Percentiles rank a stretch among this genome's conserved stretches.
Conservation (phyloP, 2,797 vertebrate genomes). For the Arnoldichthys spilopterus region DNA sequence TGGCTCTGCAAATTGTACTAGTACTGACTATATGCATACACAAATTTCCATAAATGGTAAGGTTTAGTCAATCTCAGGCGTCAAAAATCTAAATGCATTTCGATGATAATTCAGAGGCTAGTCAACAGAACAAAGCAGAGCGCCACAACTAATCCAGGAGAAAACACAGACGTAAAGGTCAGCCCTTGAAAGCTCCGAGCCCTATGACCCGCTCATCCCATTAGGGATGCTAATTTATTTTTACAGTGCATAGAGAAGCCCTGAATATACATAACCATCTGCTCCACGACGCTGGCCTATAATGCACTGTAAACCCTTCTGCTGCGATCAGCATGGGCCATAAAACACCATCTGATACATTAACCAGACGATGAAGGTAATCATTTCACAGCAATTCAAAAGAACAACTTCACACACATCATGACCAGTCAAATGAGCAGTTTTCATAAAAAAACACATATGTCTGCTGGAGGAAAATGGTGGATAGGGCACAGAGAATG, state of each 20-base stretch:
- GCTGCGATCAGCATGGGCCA: conserved; percentile 6
- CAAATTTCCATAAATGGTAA: too few species aligned
- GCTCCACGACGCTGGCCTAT: conserved; percentile 11
- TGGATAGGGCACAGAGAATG: not conserved
- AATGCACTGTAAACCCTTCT: conserved; percentile 22
- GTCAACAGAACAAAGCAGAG: conserved; percentile 10
- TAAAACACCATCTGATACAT: conserved; percentile 26
- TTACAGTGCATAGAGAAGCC: conserved; percentile 30
- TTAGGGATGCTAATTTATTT: conserved; percentile 53
- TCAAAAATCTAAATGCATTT: not conserved
- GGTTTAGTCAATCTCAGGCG: too few species aligned
- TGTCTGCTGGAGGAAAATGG: not conserved
- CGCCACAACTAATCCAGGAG: conserved; percentile 3
- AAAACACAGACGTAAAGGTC: conserved; percentile 16
- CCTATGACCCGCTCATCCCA: conserved; percentile 32
- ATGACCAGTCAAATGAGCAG: not conserved
- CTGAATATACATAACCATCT: conserved; percentile 52
- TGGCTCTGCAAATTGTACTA: too few species aligned
- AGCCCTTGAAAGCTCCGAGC: conserved; percentile 26
- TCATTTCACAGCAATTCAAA: not conserved
- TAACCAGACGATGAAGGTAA: conserved; percentile 21
- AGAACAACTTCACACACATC: not conserved
- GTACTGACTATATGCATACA: too few species aligned
- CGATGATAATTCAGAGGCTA: not conserved
- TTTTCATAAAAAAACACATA: not conserved